Conservation (phyloP, 2,113 vertebrate species). For the Xiphophorus couchianus region DNA sequence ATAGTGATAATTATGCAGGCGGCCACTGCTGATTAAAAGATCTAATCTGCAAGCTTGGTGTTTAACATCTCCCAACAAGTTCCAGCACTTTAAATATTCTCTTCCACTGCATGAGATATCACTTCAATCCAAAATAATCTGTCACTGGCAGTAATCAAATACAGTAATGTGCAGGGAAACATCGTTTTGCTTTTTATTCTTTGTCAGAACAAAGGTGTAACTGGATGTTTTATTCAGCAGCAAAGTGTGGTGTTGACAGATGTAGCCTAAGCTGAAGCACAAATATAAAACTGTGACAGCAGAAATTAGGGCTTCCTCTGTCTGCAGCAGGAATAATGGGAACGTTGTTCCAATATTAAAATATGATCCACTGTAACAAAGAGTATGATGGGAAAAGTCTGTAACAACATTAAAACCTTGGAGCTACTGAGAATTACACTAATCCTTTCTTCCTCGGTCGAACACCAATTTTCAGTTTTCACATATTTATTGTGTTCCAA, state of each 20-base stretch:
- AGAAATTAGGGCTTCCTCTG: slow-evolving; percentile 14
- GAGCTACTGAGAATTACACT: neutral
- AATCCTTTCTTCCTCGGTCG: too few relatives aligned
- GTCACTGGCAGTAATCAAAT: slow-evolving; percentile 12
- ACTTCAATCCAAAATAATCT: slow-evolving; percentile 30
- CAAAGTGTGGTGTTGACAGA: slow-evolving; percentile 41
- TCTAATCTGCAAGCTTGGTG: slow-evolving; percentile 70
- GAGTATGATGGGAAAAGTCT: neutral
- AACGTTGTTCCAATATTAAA: neutral
- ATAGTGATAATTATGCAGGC: slow-evolving; percentile 66
- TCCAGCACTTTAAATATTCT: slow-evolving; percentile 44
- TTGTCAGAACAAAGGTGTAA: slow-evolving; percentile 62
- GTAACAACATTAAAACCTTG: neutral
- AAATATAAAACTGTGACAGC: slow-evolving; percentile 28
- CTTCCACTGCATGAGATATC: slow-evolving; percentile 13
- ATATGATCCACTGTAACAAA: slow-evolving; percentile 1
- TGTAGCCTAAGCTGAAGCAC: slow-evolving; percentile 30
- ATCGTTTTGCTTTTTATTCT: slow-evolving; percentile 59
- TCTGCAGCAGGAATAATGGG: slow-evolving; percentile 1
- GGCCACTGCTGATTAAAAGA: slow-evolving; percentile 73
- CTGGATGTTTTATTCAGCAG: slow-evolving; percentile 64
- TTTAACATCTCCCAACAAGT: slow-evolving; percentile 66
- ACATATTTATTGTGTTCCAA: neutral
- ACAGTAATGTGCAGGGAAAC: slow-evolving; percentile 29
- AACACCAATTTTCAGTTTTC: neutral